These are phyloP conservation scores for Nasua narica DNA, from an alignment of 2,797 vertebrate genomes.

Conservation along the genomic window DNA sequence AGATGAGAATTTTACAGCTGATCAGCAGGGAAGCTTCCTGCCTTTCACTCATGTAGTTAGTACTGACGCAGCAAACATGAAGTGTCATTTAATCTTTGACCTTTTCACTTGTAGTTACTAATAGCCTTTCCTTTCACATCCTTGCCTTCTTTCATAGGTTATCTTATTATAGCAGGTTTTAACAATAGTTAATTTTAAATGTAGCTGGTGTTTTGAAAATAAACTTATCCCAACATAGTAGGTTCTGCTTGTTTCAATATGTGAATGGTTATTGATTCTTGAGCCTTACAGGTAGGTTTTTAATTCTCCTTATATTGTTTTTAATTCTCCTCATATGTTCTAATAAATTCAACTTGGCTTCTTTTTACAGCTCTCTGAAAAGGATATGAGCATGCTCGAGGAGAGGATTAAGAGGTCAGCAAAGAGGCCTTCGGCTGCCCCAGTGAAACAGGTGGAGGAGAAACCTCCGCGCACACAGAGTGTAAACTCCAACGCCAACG, in stretches of 20 bases:
- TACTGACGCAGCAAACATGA: not conserved
- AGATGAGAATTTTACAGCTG: conserved; percentile 14
- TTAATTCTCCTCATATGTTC: not conserved
- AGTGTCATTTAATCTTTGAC: conserved; percentile 1
- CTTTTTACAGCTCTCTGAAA: conserved; percentile 92
- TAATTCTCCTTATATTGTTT: conserved; percentile 13
- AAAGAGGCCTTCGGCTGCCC: conserved; percentile 89
- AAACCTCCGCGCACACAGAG: conserved; percentile 87
- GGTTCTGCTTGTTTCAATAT: not conserved
- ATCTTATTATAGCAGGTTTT: conserved; percentile 23
- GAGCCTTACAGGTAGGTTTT: not conserved
- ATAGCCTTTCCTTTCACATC: not conserved
- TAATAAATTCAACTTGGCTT: not conserved
- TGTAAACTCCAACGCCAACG: conserved; percentile 86
- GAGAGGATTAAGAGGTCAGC: conserved; percentile 97
- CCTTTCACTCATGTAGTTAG: not conserved
- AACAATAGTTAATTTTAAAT: not conserved
- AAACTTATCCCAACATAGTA: not conserved
- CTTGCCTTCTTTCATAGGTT: not conserved
- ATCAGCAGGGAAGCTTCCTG: not conserved
- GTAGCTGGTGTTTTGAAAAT: conserved; percentile 6
- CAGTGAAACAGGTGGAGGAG: conserved; percentile 90
- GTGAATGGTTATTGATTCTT: conserved; percentile 5
- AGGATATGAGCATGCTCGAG: conserved; percentile 99
- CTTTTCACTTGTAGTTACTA: not conserved